Base-by-base conservation (phyloP, 2,888 invertebrate species). In the Theodoxus fluviatilis region DNA sequence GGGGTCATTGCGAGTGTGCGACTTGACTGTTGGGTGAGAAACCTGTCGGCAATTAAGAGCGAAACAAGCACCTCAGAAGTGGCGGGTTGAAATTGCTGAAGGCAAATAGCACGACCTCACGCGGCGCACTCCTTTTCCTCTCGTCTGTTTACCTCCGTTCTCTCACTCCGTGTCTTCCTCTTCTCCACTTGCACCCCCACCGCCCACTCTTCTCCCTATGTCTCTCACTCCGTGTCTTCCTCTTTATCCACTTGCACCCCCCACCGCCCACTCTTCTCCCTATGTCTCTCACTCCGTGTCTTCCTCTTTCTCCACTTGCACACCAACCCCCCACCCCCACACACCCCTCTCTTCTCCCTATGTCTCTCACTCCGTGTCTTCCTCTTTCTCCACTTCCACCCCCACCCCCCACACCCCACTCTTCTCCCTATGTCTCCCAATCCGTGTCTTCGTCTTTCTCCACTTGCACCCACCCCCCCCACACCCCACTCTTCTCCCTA, bases 111-210 rank as follows among this genome's bases (percentile, higher is more conserved):
- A n/a, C n/a, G n/a, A n/a, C n/a, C n/a, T n/a, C n/a, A n/a, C n/a
- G n/a, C n/a, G n/a, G n/a, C n/a, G n/a, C n/a, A n/a, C n/a, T 15
- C 22, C n/a, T 63, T 28, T 43, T 31, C 55, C 33, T 47, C 43
- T 43, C 43, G 40, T 18, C 47, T 33, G 28, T 31, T 40, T 25
- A 49, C 63, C 35, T 18, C 57, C 37, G 52, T 31, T 69, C 65
- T 69, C 28, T 61, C 55, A 43, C 43, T 61, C 59, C 61, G 33
- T 61, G 25, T 59, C 31, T 57, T 40, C 40, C 38, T 38, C 38
- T 57, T 59, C 38, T 59, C 38, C 28, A 35, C 38, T 57, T 40
- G 55, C 25, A 33, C 55, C 28, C 68, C 59, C 37, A 57, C 40
- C 40, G 18, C 61, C 61, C 61, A 15, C 40, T 6, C 47, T 33